A percentile compares a stretch with the other conserved stretches of the same genome.
These are phyloP conservation scores for Nephrotoma flavescens DNA, from an alignment of 2,888 invertebrate species.

Conservation along the genomic window DNA sequence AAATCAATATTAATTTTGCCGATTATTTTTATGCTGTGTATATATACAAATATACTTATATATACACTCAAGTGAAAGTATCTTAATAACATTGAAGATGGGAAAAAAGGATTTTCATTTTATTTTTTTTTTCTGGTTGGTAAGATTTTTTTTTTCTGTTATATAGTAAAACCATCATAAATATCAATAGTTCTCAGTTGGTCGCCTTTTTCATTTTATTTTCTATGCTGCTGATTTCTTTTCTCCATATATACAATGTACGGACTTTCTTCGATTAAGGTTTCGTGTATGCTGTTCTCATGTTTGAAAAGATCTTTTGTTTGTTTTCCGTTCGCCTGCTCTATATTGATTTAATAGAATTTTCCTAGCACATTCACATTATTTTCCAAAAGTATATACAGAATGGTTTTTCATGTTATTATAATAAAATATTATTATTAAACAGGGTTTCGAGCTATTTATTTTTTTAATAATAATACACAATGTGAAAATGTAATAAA, in stretches of 20 bases:
- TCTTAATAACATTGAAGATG: not conserved
- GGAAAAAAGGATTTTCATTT: not conserved
- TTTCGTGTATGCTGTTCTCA: not conserved
- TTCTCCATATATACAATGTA: not conserved
- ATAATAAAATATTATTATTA: too few species aligned
- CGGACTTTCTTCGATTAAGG: not conserved
- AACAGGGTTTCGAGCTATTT: too few species aligned
- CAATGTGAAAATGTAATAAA: not conserved
- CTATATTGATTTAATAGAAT: not conserved
- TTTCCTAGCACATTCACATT: too few species aligned
- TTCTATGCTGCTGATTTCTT: not conserved
- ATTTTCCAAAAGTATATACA: too few species aligned
- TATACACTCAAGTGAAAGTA: not conserved
- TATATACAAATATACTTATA: too few species aligned
- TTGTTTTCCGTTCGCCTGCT: not conserved
- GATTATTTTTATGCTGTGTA: not conserved
- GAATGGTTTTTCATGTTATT: too few species aligned
- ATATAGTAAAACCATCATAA: not conserved
- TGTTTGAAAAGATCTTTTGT: not conserved
- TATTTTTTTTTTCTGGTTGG: not conserved
- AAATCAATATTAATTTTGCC: not conserved
- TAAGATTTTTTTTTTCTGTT: not conserved
- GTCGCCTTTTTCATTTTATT: not conserved
- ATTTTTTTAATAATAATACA: not conserved
- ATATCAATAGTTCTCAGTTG: conserved; percentile 2